Evolutionary conservation across 2,113 vertebrate species (phyloP), one percentile per base, ranked within the genome.

Genomic region (Petrocephalus microphthalmus): DNA sequence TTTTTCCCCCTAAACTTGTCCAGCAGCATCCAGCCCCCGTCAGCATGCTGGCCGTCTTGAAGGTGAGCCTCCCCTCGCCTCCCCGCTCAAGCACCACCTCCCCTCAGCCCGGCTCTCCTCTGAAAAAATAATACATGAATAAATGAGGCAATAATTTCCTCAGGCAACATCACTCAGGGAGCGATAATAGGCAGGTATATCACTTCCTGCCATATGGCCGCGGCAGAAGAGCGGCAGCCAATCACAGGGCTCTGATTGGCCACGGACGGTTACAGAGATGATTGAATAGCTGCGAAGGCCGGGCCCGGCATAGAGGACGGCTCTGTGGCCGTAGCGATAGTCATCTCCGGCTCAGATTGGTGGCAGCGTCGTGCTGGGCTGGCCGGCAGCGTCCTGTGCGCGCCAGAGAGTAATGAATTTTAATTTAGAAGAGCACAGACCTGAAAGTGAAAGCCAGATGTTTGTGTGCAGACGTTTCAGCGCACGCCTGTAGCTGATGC

Each of bases 71-170:
- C 90, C 89, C 89, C 84, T 91, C 90, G n/a, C 87, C 89, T 90
- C 90, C 89, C 92, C 91, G 91, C 94, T 93, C 93, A 85, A 92
- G 92, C 92, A 90, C 92, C 89, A 93, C 92, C 92, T 88, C 91
- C 89, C 90, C 92, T 93, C 91, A 93, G 91, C 90, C 91, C 86
- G 91, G 91, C 93, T 90, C 90, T 92, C 91, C 91, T 60, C 37
- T 8, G 86, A 84, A 89, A 87, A 56, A 95, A 95, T 95, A 95
- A 96, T 95, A 92, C 91, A 91, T 90, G 90, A 90, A 92, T 94
- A 95, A 95, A 96, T 94, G 93, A 96, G 95, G 94, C 94, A 95
- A 96, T 96, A 93, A 95, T 95, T 95, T 94, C 93, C 92, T 93
- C 93, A 92, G 92, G 91, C 93, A 92, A 94, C 95, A 95, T 95